Conservation (phyloP, 2,888 invertebrate genomes). For the Adineta ricciae region DNA sequence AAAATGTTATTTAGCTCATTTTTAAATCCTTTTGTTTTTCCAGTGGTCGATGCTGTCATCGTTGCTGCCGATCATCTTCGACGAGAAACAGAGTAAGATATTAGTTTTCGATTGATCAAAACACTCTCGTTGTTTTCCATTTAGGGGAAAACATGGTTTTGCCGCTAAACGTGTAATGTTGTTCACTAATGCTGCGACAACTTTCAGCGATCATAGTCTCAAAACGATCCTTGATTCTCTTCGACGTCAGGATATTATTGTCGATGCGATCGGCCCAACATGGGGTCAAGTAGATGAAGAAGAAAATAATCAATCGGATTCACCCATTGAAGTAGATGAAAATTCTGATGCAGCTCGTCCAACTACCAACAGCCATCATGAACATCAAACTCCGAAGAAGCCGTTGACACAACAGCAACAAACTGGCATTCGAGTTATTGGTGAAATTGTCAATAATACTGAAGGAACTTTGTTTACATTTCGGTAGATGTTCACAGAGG, state of each 20-base stretch:
- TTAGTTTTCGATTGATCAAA: slow-evolving; percentile 23
- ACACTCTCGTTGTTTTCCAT: slow-evolving; percentile 37
- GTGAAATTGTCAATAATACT: slow-evolving; percentile 43
- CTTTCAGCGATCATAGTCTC: slow-evolving; percentile 53
- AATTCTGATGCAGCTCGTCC: background rate
- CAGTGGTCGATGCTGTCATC: slow-evolving; percentile 50
- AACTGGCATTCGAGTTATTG: slow-evolving; percentile 43
- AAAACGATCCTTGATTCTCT: slow-evolving; percentile 55
- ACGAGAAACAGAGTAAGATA: slow-evolving; percentile 54
- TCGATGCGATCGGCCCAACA: slow-evolving; percentile 55
- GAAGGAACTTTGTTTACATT: slow-evolving; percentile 49
- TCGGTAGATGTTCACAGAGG: slow-evolving; percentile 38
- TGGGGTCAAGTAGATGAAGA: slow-evolving; percentile 25
- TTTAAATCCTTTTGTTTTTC: background rate
- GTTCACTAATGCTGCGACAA: slow-evolving; percentile 54
- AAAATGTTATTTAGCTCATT: background rate
- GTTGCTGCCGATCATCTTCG: slow-evolving; percentile 49
- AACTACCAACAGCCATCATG: slow-evolving; percentile 36
- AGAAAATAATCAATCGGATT: background rate
- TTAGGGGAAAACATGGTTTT: slow-evolving; percentile 50
- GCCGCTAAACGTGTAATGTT: slow-evolving; percentile 57
- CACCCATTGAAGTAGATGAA: background rate
- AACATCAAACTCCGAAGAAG: slow-evolving; percentile 36
- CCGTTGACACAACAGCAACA: slow-evolving; percentile 44
- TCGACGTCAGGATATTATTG: slow-evolving; percentile 56